Percentiles rank a stretch among this genome's conserved stretches.
Evolutionary conservation across 2,888 invertebrate species (phyloP).

Genomic region (Pantelozetes paolii): DNA sequence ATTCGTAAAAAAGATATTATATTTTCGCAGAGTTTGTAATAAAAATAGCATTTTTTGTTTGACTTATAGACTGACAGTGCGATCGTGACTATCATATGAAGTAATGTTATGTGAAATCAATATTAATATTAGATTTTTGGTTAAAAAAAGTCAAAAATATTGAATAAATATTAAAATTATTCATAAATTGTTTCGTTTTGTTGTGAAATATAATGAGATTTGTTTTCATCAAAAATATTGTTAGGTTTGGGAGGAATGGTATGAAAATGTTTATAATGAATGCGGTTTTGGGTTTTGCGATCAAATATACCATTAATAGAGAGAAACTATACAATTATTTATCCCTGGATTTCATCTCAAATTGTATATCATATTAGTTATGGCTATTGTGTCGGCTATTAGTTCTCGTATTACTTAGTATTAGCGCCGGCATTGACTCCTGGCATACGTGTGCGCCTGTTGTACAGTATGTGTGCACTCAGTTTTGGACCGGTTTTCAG

Average conservation of each 20-base stretch:
- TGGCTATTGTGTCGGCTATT: background rate
- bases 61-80: conserved; percentile 20
- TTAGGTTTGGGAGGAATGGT: background rate
- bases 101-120: background rate
- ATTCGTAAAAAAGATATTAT: background rate
- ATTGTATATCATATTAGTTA: conserved; percentile 9
- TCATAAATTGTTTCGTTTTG: no score
- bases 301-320: background rate
- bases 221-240: background rate
- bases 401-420: background rate
- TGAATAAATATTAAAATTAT: no score
- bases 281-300: background rate
- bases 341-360: background rate
- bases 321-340: background rate
- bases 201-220: background rate
- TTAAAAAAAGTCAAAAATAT: background rate
- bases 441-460: background rate
- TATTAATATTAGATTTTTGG: background rate
- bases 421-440: background rate
- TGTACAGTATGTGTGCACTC: no score
- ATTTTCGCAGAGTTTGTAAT: no score
- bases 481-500: background rate
- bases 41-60: background rate
- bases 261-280: background rate
- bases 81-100: conserved; percentile 2